A percentile compares a stretch with the other conserved stretches of the same genome.
phyloP scores from a whole-genome alignment of 2,888 invertebrate species.

The Parascotia fuliginaria region DNA sequence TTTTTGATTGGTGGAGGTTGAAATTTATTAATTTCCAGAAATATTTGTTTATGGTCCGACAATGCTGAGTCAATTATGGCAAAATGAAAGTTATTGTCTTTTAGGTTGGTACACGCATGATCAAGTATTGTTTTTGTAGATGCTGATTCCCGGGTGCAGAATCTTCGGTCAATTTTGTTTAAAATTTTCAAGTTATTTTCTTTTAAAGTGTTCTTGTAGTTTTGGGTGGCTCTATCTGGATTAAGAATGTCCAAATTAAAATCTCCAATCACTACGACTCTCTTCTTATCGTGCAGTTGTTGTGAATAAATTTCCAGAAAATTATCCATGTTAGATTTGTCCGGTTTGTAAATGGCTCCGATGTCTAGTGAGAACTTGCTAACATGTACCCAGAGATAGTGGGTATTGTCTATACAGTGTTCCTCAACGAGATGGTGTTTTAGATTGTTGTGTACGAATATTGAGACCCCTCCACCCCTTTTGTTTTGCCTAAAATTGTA shows the following conservation, averaged over 20 bases:
- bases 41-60: slow-evolving; percentile 6
- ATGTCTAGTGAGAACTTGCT: slow-evolving; percentile 4
- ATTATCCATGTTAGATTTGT: not conserved
- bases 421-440: not conserved
- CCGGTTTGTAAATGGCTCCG: slow-evolving; percentile 6
- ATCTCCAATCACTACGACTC: slow-evolving; percentile 1
- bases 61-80: not conserved
- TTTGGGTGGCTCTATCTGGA: not conserved
- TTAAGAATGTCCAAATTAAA: slow-evolving; percentile 2
- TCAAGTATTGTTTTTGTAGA: slow-evolving; percentile 6
- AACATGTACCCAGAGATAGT: slow-evolving; percentile 5
- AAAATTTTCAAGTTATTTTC: slow-evolving; percentile 3
- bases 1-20: not conserved
- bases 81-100: slow-evolving; percentile 6
- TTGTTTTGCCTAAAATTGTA: slow-evolving; percentile 4
- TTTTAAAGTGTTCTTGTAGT: not conserved
- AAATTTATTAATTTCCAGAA: slow-evolving; percentile 1
- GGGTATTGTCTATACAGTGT: not conserved
- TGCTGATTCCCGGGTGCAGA: slow-evolving; percentile 8
- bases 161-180: slow-evolving; percentile 4
- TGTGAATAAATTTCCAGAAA: slow-evolving; percentile 3
- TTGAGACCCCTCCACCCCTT: not conserved
- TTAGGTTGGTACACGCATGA: slow-evolving; percentile 2
- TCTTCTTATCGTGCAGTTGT: not conserved
- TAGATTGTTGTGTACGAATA: too few species aligned